Evolutionary conservation across 2,888 invertebrate genomes (phyloP), one percentile per base, ranked within the genome.

Genomic region (Tetheella fluctuosa): DNA sequence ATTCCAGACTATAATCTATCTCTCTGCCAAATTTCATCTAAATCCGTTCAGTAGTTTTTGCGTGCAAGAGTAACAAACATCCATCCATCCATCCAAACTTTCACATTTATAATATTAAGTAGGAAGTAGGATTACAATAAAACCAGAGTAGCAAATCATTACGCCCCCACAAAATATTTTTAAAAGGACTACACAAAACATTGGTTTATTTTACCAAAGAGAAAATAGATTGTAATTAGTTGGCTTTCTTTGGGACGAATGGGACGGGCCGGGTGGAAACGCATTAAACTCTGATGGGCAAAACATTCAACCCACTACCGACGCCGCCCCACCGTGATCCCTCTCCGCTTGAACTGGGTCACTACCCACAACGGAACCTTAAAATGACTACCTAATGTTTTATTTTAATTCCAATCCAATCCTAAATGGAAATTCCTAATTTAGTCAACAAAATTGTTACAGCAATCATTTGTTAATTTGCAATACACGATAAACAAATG

Each of bases 151-250:
- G 10, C 6, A 42, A 42, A 42, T 5, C 39, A 42, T 2, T 30
- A n/a, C n/a, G 42, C 17, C 8, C 17, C 42, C 48, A 48, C 20
- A 8, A 48, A 48, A n/a, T 10, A n/a, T 20, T 34, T 55, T 54
- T 55, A 23, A 37, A 55, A 23, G 54, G 54, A n/a, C 15, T 7
- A 15, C 17, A 52, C 30, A 20, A 54, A 54, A 34, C 54, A 54
- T 17, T 17, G 54, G 54, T 15, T 34, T 34, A 20, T 54, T 34
- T 54, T 30, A 13, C 30, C 12, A 74, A 30, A 30, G 69, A 70
- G 74, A 73, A 74, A 80, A 81, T 80, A 79, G 77, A 80, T 83
- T 80, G 68, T 81, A 85, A 86, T 87, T 84, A 84, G 84, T 83
- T 77, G 74, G 69, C 70, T 74, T 71, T 70, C 71, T 70, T 69